Conservation (phyloP, 2,113 vertebrate species). For the Leptosomus discolor region DNA sequence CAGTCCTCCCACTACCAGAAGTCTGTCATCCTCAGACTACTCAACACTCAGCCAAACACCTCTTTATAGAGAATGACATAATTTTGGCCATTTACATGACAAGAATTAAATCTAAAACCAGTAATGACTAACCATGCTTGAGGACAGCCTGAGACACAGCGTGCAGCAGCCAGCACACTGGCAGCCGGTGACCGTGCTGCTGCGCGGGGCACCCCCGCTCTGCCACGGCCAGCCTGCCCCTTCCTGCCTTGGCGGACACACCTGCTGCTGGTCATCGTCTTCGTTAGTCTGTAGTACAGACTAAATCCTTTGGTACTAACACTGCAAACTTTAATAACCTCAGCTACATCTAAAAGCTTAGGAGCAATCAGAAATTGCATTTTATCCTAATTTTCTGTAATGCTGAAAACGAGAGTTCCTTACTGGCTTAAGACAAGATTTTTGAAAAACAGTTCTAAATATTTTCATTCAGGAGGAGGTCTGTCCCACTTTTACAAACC, state of each 20-base stretch:
- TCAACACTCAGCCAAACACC: neutral
- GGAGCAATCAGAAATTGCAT: neutral
- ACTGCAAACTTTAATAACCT: neutral
- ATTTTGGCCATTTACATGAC: neutral
- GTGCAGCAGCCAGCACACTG: fast-evolving
- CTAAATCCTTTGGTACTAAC: fast-evolving
- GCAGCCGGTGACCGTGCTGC: neutral
- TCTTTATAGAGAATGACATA: fast-evolving
- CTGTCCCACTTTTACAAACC: neutral
- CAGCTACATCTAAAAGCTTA: neutral
- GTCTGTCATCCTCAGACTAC: fast-evolving
- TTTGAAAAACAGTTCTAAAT: neutral
- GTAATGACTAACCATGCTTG: fast-evolving
- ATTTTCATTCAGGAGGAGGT: neutral
- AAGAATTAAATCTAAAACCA: neutral
- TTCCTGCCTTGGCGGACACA: fast-evolving
- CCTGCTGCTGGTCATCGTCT: fast-evolving
- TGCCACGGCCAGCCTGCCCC: fast-evolving
- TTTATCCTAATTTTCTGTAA: neutral
- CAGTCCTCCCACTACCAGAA: fast-evolving
- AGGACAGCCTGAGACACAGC: fast-evolving
- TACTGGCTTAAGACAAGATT: neutral
- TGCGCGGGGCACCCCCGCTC: neutral
- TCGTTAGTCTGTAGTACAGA: too few relatives aligned
- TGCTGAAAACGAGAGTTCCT: neutral